Percentiles rank a stretch among this genome's conserved stretches.
Evolutionary conservation across 2,888 invertebrate genomes (phyloP).

Genomic region (Conus canariensis): DNA sequence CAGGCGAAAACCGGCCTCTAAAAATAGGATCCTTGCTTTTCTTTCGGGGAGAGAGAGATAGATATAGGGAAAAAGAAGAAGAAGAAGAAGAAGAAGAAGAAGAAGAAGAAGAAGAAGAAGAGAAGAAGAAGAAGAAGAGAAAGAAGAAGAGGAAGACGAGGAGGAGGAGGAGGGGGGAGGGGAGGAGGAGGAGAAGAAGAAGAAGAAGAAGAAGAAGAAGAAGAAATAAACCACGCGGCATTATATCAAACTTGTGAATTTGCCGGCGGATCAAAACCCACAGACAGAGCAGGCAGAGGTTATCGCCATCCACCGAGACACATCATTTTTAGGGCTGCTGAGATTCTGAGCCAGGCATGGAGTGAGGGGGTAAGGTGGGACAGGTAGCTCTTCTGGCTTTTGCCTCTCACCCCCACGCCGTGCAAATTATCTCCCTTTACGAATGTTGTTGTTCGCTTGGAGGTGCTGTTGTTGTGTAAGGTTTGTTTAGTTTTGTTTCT

Average conservation of each 20-base stretch:
- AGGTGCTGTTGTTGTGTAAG: no score
- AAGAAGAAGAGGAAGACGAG: no score
- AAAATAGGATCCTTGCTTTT: constrained; percentile 29
- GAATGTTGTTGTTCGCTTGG: no score
- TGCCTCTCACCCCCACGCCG: no score
- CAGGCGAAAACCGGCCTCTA: background rate
- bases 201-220: no score
- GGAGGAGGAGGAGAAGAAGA: background rate
- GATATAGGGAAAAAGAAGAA: background rate
- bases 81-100: background rate
- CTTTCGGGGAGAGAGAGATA: background rate
- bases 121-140: no score
- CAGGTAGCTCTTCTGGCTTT: no score
- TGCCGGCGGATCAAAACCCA: background rate
- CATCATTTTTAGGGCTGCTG: background rate
- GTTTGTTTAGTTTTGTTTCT: no score
- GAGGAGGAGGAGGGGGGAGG: no score
- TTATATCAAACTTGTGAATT: constrained; percentile 22
- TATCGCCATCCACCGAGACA: background rate
- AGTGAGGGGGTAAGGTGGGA: no score
- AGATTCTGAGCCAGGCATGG: background rate
- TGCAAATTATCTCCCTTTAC: no score
- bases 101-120: background rate
- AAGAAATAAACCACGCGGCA: background rate
- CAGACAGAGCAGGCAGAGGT: background rate